Conservation (phyloP, 2,797 vertebrate genomes). For the Sciurus carolinensis region DNA sequence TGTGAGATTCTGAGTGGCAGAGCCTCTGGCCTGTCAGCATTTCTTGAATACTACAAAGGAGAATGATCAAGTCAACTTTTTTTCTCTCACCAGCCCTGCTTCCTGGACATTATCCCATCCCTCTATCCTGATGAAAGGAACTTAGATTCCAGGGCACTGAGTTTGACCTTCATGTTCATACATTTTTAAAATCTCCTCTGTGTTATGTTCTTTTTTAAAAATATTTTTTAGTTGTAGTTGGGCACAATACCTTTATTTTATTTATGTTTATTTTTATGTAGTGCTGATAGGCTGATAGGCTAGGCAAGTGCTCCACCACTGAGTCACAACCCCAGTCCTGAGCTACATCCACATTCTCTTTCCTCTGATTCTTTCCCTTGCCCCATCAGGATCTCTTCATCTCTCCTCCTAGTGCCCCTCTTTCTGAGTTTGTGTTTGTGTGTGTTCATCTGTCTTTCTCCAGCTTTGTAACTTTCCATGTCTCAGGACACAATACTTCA, state of each 20-base stretch:
- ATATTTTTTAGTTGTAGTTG: too few relatives aligned
- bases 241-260: too few relatives aligned
- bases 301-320: too few relatives aligned
- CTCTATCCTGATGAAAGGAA: rapidly evolving
- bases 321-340: neutral
- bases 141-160: rapidly evolving
- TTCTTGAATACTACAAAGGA: slow-evolving; percentile 92
- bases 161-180: rapidly evolving
- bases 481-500: neutral
- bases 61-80: neutral
- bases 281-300: too few relatives aligned
- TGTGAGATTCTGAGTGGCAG: slow-evolving; percentile 98
- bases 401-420: neutral
- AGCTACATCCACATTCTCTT: neutral
- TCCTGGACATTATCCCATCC: rapidly evolving
- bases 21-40: slow-evolving; percentile 99
- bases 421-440: neutral
- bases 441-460: neutral
- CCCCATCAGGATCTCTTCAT: neutral
- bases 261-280: too few relatives aligned
- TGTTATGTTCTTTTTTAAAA: neutral
- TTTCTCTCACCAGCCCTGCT: neutral
- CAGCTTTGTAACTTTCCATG: neutral
- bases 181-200: neutral
- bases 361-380: neutral